Conservation (phyloP, 1,140 invertebrate species). For the Schmidtea mediterranea region DNA sequence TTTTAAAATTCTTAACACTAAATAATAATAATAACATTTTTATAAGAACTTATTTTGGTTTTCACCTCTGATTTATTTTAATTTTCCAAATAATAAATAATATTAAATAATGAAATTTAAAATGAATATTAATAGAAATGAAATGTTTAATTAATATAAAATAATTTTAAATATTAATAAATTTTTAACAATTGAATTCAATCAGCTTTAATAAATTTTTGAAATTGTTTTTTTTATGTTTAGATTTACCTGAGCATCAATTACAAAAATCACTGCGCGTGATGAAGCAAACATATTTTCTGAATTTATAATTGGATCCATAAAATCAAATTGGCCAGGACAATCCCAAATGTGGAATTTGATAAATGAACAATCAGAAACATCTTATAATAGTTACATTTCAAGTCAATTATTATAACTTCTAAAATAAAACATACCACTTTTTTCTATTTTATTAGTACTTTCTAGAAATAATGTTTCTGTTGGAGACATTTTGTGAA, state of each 20-base stretch:
- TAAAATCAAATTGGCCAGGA: slow-evolving; percentile 89
- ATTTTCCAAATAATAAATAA: not conserved
- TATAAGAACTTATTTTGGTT: too few relatives aligned
- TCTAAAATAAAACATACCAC: slow-evolving; percentile 35
- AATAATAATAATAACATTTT: too few relatives aligned
- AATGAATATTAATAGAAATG: not conserved
- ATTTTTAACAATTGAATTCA: too few relatives aligned
- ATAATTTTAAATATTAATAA: too few relatives aligned
- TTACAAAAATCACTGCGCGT: slow-evolving; percentile 88
- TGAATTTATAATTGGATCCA: slow-evolving; percentile 76
- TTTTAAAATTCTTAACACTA: too few relatives aligned
- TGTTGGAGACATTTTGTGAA: slow-evolving; percentile 98
- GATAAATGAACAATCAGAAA: slow-evolving; percentile 78
- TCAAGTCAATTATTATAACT: slow-evolving; percentile 25
- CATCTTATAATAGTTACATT: slow-evolving; percentile 22
- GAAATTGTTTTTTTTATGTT: not conserved
- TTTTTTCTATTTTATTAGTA: slow-evolving; percentile 90
- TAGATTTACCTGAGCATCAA: slow-evolving; percentile 66
- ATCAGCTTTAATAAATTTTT: too few relatives aligned
- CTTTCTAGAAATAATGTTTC: slow-evolving; percentile 95
- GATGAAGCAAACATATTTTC: slow-evolving; percentile 72
- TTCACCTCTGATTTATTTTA: too few relatives aligned
- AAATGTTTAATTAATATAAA: too few relatives aligned
- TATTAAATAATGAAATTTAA: slow-evolving; percentile 1
- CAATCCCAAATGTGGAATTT: slow-evolving; percentile 99